Conservation (phyloP, 2,888 invertebrate species). For the Serrognathus titanus region DNA sequence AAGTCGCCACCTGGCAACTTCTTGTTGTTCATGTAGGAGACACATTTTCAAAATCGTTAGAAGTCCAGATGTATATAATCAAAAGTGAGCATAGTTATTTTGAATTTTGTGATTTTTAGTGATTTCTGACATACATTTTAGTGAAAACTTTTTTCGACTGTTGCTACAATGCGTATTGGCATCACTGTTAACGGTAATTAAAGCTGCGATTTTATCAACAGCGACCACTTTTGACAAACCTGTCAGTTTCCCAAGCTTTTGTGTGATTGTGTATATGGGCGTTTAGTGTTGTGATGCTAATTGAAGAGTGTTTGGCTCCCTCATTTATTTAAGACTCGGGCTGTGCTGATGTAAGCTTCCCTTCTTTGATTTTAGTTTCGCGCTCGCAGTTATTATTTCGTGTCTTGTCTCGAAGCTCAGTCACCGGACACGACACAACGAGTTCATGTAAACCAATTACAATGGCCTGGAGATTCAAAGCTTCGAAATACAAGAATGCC, state of each 20-base stretch:
- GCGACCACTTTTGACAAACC: not conserved
- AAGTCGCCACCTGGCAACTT: too few relatives aligned
- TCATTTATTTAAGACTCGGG: constrained; percentile 4
- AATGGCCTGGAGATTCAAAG: constrained; percentile 96
- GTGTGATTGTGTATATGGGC: constrained; percentile 12
- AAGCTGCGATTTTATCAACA: too few relatives aligned
- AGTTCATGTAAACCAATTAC: not conserved
- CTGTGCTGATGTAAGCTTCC: not conserved
- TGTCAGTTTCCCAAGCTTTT: not conserved
- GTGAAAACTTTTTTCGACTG: too few relatives aligned
- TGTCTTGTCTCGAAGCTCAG: not conserved
- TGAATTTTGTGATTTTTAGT: too few relatives aligned
- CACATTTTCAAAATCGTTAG: too few relatives aligned
- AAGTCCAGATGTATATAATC: too few relatives aligned
- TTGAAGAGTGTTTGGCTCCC: not conserved
- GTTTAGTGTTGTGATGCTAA: constrained; percentile 6
- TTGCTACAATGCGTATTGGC: too few relatives aligned
- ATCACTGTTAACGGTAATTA: too few relatives aligned
- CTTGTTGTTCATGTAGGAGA: too few relatives aligned
- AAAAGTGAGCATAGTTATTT: too few relatives aligned
- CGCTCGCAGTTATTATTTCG: not conserved
- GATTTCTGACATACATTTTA: too few relatives aligned
- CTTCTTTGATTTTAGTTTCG: not conserved
- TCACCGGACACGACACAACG: not conserved
- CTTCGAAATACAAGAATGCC: constrained; percentile 97